phyloP scores from a whole-genome alignment of 2,888 invertebrate species.

The Caprella mutica region DNA sequence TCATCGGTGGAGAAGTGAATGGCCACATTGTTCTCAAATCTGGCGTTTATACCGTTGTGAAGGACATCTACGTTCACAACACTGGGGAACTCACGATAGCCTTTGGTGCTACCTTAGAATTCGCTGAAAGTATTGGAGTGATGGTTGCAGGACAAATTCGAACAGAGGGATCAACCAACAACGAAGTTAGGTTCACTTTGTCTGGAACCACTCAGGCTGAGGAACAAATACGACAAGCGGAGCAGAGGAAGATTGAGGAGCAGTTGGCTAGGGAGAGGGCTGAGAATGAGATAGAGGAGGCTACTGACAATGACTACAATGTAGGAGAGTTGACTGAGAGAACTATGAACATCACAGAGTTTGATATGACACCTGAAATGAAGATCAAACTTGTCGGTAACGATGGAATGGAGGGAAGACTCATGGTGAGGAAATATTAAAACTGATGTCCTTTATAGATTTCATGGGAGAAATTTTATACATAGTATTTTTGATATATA shows the following conservation, averaged over 20 bases:
- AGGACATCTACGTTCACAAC: constrained; percentile 86
- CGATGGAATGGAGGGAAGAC: constrained; percentile 69
- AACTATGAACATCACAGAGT: constrained; percentile 36
- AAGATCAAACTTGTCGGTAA: constrained; percentile 68
- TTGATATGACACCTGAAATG: constrained; percentile 43
- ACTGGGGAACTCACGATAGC: constrained; percentile 81
- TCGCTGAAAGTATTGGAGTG: constrained; percentile 69
- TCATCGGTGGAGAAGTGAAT: constrained; percentile 84
- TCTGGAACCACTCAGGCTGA: constrained; percentile 20
- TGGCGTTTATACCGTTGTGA: constrained; percentile 79
- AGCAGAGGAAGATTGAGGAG: constrained; percentile 37
- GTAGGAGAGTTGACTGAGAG: constrained; percentile 27
- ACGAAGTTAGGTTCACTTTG: constrained; percentile 35
- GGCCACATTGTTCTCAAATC: constrained; percentile 63
- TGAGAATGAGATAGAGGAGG: constrained; percentile 4
- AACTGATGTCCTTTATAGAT: too few species aligned
- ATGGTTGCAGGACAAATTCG: constrained; percentile 88
- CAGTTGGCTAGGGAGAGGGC: too few species aligned
- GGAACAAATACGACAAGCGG: constrained; percentile 55
- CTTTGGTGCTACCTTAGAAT: constrained; percentile 73
- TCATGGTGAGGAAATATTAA: constrained; percentile 59
- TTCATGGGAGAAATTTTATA: too few species aligned
- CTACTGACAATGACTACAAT: not conserved
- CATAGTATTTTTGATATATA: too few species aligned
- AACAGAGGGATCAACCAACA: constrained; percentile 38